phyloP scores from a whole-genome alignment of 2,888 invertebrate species.

The Meganola albula region DNA sequence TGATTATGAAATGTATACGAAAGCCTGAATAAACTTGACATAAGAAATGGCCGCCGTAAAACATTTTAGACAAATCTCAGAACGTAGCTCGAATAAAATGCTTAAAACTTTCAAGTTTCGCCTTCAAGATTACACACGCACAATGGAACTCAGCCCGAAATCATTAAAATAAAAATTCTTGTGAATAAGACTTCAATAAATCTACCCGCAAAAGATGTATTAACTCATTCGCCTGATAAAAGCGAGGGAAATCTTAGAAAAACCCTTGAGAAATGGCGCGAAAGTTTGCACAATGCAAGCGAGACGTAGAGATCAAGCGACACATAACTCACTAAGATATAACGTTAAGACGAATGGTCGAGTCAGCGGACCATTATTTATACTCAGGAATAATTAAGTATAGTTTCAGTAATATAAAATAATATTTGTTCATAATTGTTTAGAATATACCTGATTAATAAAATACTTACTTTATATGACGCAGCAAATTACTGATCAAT shows the following conservation, averaged over 20 bases:
- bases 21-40: too few relatives aligned
- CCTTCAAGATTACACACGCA: constrained; percentile 1
- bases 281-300: constrained; percentile 36
- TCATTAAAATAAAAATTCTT: constrained; percentile 10
- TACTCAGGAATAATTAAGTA: constrained; percentile 9
- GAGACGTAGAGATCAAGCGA: constrained; percentile 16
- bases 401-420: constrained; percentile 6
- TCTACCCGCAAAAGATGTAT: constrained; percentile 23
- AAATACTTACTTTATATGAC: too few relatives aligned
- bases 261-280: constrained; percentile 25
- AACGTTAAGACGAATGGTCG: constrained; percentile 12
- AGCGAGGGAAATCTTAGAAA: constrained; percentile 19
- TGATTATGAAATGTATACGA: too few relatives aligned
- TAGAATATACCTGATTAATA: too few relatives aligned
- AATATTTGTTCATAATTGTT: too few relatives aligned
- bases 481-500: too few relatives aligned
- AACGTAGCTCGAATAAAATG: too few relatives aligned
- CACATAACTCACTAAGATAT: constrained; percentile 21
- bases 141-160: constrained; percentile 2
- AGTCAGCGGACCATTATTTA: constrained; percentile 16
- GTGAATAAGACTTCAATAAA: constrained; percentile 21
- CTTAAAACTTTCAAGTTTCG: too few relatives aligned
- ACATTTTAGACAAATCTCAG: too few relatives aligned
- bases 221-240: constrained; percentile 30
- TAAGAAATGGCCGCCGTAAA: too few relatives aligned